Base-by-base conservation (phyloP, 2,797 vertebrate genomes). In the Gouania willdenowi region DNA sequence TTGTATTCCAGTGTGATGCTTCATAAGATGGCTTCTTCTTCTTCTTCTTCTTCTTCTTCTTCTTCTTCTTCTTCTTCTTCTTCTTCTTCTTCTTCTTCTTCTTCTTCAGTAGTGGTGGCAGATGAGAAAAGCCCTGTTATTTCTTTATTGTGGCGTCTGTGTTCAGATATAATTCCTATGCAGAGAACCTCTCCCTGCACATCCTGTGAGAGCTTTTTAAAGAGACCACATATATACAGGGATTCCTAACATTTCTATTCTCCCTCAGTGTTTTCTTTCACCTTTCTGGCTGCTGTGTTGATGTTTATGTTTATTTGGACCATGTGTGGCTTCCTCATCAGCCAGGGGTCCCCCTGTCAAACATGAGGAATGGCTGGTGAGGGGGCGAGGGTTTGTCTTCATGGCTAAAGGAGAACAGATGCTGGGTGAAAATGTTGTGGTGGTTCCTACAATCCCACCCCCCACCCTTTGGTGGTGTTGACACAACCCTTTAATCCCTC, bases 341-440 rank as follows among this genome's bases (percentile, higher is more conserved):
- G 21, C 24, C 48, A 39, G 52, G 44, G 45, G 27, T 16, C 33
- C 42, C 50, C 55, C 51, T 65, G 66, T 62, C 71, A 76, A 62
- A 64, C 51, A 42, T 38, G 38, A 73, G 50, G 64, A 76, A 66
- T 71, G 66, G 41, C 29, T 56, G 69, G 34, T 46, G 55, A 60
- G 70, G 58, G 38, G 54, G 42, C 69, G 48, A n/a, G n/a, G n/a
- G 50, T 51, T 41, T 53, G 68, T 77, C 63, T 77, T 70, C 27
- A 26, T 59, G 48, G 57, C 48, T 87, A 82, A 88, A 59, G 76
- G 78, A 65, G 74, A 86, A 63, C 88, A 89, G 87, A 89, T 89
- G 87, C 75, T 70, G 55, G 71, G 75, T 75, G 61, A 75, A n/a
- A 82, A 76, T 80, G 77, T 72, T 57, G 64, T 79, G 73, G 62